These are phyloP conservation scores for Menidia beryllina DNA, from an alignment of 2,113 vertebrate genomes.

Conservation along the genomic window DNA sequence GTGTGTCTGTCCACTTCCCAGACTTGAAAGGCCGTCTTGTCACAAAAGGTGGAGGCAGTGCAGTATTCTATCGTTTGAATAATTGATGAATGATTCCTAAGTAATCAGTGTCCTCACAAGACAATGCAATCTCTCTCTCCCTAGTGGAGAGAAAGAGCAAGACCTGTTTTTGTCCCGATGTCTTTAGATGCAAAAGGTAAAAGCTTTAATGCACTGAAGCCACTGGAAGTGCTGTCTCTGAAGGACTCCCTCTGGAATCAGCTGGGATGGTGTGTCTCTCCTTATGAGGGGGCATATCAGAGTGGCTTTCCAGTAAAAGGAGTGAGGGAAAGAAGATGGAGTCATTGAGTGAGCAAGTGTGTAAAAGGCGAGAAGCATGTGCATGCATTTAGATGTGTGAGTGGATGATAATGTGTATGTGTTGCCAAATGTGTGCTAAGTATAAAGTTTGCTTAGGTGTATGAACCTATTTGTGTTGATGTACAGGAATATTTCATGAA, in stretches of 20 bases:
- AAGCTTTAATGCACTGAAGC: slow-evolving; percentile 83
- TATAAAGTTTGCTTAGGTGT: slow-evolving; percentile 75
- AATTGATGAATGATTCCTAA: slow-evolving; percentile 82
- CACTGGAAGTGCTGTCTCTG: slow-evolving; percentile 80
- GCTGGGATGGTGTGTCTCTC: slow-evolving; percentile 76
- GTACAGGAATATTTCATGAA: slow-evolving; percentile 50
- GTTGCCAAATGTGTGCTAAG: slow-evolving; percentile 63
- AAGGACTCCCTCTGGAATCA: slow-evolving; percentile 79
- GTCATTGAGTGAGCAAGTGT: slow-evolving; percentile 53
- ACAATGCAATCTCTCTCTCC: slow-evolving; percentile 80
- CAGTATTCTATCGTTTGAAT: slow-evolving; percentile 76
- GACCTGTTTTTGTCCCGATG: slow-evolving; percentile 79
- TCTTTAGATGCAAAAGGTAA: slow-evolving; percentile 81
- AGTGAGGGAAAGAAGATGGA: slow-evolving; percentile 60
- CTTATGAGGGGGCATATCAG: slow-evolving; percentile 68
- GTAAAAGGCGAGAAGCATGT: slow-evolving; percentile 42
- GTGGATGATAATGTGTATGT: slow-evolving; percentile 46
- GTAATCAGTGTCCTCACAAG: slow-evolving; percentile 82
- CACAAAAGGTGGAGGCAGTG: slow-evolving; percentile 80
- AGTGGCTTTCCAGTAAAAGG: slow-evolving; percentile 79
- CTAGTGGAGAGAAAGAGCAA: slow-evolving; percentile 70
- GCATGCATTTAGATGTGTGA: slow-evolving; percentile 57
- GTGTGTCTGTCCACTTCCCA: slow-evolving; percentile 75
- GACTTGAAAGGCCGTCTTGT: slow-evolving; percentile 78
- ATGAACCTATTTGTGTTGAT: slow-evolving; percentile 57